These are phyloP conservation scores for Rhinoderma darwinii DNA, from an alignment of 2,113 vertebrate species.

Conservation along the genomic window DNA sequence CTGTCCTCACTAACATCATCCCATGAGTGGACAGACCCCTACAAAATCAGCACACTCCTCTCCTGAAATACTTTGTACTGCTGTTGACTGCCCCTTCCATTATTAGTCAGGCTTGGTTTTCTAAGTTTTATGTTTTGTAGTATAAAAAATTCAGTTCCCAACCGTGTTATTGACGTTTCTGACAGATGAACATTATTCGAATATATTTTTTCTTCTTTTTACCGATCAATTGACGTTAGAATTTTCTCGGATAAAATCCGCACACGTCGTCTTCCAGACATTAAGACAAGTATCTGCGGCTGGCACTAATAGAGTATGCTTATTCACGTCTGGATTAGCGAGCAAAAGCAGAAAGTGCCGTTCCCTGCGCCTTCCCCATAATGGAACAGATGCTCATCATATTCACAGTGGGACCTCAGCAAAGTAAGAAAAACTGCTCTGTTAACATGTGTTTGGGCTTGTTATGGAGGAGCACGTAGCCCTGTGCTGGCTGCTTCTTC, in stretches of 20 bases:
- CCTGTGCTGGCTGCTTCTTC: not conserved
- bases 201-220: not conserved
- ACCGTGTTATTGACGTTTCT: not conserved
- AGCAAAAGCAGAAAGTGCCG: not conserved
- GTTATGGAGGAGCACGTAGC: not conserved
- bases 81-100: too few species aligned
- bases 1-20: too few species aligned
- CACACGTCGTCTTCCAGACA: not conserved
- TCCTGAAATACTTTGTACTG: too few species aligned
- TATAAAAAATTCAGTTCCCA: too few species aligned
- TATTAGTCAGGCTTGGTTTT: too few species aligned
- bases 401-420: conserved; percentile 48
- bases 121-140: too few species aligned
- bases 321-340: conserved; percentile 52
- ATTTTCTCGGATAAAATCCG: not conserved
- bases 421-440: conserved; percentile 27
- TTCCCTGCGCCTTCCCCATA: conserved; percentile 16
- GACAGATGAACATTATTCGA: not conserved
- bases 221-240: not conserved
- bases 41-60: too few species aligned
- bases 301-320: conserved; percentile 48
- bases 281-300: not conserved
- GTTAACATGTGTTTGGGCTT: conserved; percentile 30
- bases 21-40: too few species aligned
- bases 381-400: conserved; percentile 51